Base-by-base conservation (phyloP, 2,797 vertebrate genomes). In the Platyrinchus mystaceus region DNA sequence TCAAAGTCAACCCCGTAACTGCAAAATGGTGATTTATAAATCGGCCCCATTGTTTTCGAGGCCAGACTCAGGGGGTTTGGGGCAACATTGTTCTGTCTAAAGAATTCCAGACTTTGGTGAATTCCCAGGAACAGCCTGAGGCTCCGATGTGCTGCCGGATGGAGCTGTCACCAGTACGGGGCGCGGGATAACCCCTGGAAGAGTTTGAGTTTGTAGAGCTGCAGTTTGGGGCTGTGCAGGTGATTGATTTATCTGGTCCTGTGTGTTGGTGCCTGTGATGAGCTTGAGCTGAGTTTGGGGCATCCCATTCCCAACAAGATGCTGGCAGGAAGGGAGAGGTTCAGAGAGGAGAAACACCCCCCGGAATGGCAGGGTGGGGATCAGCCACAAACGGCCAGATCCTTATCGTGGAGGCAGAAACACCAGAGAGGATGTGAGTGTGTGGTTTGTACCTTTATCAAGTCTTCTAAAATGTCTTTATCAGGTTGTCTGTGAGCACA, bases 111-210 rank as follows among this genome's bases (percentile, higher is more conserved):
- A 37, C 14, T 79, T 69, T 4, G 47, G 34, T 78, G 66, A 68
- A 66, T 80, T 91, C 82, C 66, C 79, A 62, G 60, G 49, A 89
- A 24, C 15, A 88, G 86, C 77, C 69, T n/a, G 76, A 55, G 83
- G 83, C 66, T 90, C 75, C 0, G 0, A 50, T 67, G n/a, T 49
- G 47, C 83, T 84, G 41, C 66, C 0, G 0, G 55, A 73, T 14
- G 0, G 6, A 77, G 66, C 47, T 66, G 70, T 30, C 66, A n/a
- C 9, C 49, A 36, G 49, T 3, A 47, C 7, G 10, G 53, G 89
- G 74, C 7, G 11, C 2, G 9, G n/a, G 37, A 70, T 43, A 74
- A 85, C 3, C 41, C 60, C 41, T 19, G 41, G 30, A 27, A 63
- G 60, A 70, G 60, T 82, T 24, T 49, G 58, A 34, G 68, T 37